Conservation (phyloP, 2,113 vertebrate species). For the Hippocampus guttulatus region DNA sequence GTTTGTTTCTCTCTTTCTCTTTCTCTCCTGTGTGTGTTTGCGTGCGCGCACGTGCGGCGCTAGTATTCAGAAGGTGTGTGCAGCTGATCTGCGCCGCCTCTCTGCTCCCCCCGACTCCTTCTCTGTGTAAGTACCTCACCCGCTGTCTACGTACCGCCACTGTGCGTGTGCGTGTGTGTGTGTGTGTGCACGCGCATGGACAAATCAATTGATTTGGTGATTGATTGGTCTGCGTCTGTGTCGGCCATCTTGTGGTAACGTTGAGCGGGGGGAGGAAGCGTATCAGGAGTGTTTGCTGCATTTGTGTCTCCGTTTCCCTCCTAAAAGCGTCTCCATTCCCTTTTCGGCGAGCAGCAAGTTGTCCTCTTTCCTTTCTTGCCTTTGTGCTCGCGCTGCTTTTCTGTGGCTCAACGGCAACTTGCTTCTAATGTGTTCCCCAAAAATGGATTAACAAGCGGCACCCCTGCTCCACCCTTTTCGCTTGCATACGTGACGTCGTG, state of each 20-base stretch:
- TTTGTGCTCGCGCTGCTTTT: not conserved
- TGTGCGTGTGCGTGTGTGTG: not conserved
- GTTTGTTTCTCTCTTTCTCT: constrained; percentile 16
- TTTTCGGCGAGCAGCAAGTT: not conserved
- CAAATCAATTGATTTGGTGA: not conserved
- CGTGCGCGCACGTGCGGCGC: constrained; percentile 30
- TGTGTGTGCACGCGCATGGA: not conserved
- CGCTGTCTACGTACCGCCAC: constrained; percentile 39
- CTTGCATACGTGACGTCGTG: constrained; percentile 12
- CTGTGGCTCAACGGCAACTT: not conserved
- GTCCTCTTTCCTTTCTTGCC: not conserved
- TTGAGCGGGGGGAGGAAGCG: too few species aligned
- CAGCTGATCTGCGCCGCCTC: constrained; percentile 94
- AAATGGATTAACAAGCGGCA: not conserved
- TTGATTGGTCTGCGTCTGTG: too few species aligned
- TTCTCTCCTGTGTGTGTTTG: constrained; percentile 28
- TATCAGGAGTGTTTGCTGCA: too few species aligned
- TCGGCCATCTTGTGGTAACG: too few species aligned
- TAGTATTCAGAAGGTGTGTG: constrained; percentile 97
- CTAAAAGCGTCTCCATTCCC: too few species aligned
- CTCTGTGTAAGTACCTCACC: constrained; percentile 90
- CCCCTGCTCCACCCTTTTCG: not conserved
- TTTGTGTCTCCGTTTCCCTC: too few species aligned
- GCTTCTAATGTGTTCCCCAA: not conserved
- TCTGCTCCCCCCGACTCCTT: constrained; percentile 98